phyloP scores from a whole-genome alignment of 2,113 vertebrate genomes.

The Strix uralensis region DNA sequence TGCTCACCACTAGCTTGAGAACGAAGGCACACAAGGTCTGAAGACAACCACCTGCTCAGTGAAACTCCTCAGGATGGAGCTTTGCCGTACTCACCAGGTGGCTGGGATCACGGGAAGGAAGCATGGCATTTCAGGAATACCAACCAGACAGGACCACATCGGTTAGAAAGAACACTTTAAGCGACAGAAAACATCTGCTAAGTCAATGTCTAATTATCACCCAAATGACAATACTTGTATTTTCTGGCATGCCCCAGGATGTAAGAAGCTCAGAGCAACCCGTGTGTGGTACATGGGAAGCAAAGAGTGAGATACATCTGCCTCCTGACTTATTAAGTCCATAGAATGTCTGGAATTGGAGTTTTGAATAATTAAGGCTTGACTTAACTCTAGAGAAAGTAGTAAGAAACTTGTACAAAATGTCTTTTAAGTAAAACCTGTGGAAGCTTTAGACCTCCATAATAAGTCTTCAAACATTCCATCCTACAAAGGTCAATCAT shows the following conservation, averaged over 20 bases:
- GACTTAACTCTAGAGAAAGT: background rate
- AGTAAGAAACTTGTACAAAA: background rate
- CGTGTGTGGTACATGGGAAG: accelerated
- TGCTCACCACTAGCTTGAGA: background rate
- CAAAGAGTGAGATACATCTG: background rate
- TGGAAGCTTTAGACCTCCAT: background rate
- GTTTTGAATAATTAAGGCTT: background rate
- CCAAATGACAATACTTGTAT: background rate
- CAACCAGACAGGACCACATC: background rate
- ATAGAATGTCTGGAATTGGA: background rate
- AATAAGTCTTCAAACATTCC: background rate
- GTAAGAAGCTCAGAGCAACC: background rate
- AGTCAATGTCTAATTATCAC: background rate
- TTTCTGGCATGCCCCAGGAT: background rate
- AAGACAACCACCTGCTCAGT: background rate
- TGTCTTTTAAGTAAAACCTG: background rate
- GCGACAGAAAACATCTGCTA: background rate
- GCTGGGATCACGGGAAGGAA: background rate
- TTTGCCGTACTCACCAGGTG: background rate
- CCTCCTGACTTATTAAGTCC: background rate
- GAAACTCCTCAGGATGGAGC: background rate
- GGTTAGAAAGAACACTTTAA: background rate
- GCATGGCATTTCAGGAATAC: background rate
- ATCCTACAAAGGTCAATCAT: background rate
- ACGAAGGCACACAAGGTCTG: background rate